phyloP scores from a whole-genome alignment of 2,113 vertebrate species.

The Aepyceros melampus region DNA sequence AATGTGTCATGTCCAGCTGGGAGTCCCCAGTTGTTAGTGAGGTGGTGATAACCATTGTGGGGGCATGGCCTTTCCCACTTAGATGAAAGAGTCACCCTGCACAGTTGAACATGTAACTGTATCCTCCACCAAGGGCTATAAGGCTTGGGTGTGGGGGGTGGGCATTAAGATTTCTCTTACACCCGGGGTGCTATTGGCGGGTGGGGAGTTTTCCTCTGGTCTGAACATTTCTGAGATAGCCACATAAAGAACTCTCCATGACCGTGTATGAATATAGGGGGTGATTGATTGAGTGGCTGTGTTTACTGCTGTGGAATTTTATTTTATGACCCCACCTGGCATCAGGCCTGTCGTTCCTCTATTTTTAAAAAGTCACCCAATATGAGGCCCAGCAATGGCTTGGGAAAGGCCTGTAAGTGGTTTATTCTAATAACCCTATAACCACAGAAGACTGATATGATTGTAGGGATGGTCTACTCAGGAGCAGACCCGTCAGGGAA shows the following conservation, averaged over 20 bases:
- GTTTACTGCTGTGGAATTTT: conserved; percentile 45
- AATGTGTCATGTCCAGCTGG: neutral
- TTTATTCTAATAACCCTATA: conserved; percentile 28
- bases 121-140: neutral
- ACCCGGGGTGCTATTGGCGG: neutral
- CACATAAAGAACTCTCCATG: neutral
- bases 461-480: conserved; percentile 41
- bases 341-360: conserved; percentile 46
- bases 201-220: neutral
- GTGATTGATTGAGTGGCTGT: conserved; percentile 40
- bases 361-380: conserved; percentile 70
- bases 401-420: conserved; percentile 64
- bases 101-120: neutral
- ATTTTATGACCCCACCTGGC: conserved; percentile 50
- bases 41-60: neutral
- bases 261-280: neutral
- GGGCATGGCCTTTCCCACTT: neutral
- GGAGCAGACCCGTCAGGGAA: conserved; percentile 54
- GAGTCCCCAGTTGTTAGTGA: neutral
- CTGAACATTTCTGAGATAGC: neutral
- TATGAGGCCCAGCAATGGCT: conserved; percentile 55
- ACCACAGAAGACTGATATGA: neutral
- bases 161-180: neutral
- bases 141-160: neutral
- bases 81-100: neutral